Base-by-base conservation (phyloP, 2,797 vertebrate species). In the Zenarchopterus dispar region DNA sequence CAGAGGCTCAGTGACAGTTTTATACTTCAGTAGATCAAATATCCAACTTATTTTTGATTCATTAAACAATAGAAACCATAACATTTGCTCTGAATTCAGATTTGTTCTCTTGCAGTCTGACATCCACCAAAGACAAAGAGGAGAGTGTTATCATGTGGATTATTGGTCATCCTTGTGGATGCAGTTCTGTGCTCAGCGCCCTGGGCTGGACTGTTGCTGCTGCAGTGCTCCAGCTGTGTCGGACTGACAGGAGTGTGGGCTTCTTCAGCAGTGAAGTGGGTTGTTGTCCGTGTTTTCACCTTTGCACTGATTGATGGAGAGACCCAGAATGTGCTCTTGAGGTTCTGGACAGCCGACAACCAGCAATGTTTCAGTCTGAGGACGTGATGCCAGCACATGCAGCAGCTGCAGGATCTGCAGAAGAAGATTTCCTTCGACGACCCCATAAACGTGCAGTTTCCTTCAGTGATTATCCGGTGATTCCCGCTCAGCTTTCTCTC, bases 391-490 rank as follows among this genome's bases (percentile, higher is more conserved):
- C 87, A 88, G 52, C 80, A 93, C 5, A 0, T 83, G 42, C 88
- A 92, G 72, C 85, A 91, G 74, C 90, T 99, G 24, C 88, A 91
- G 63, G 88, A 91, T 0, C 36, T 94, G 42, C 94, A 97, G 92
- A 92, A 70, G 78, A 93, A 84, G 4, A 71, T 99, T 19, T 91
- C 56, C 33, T 95, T 88, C 51, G 85, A 93, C 0, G 97, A 99
- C 17, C 95, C 97, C 5, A 87, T 99, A 80, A 98, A 97, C 81
- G 95, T 99, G 87, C 95, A 93, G 91, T 99, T 98, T 74, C 99
- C 98, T 48, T 99, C 97, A 68, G 98, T 99, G 80, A 73, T 4
- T 1, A 24, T 6, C 39, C 9, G 23, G 0, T 7, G 26, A 47
- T 21, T 47, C 0, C 18, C 43, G 17, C 51, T 46, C 28, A 31